Percentiles rank a stretch among this genome's conserved stretches.
These are phyloP conservation scores for Physella acuta DNA, from an alignment of 1,140 invertebrate genomes.

Conservation along the genomic window DNA sequence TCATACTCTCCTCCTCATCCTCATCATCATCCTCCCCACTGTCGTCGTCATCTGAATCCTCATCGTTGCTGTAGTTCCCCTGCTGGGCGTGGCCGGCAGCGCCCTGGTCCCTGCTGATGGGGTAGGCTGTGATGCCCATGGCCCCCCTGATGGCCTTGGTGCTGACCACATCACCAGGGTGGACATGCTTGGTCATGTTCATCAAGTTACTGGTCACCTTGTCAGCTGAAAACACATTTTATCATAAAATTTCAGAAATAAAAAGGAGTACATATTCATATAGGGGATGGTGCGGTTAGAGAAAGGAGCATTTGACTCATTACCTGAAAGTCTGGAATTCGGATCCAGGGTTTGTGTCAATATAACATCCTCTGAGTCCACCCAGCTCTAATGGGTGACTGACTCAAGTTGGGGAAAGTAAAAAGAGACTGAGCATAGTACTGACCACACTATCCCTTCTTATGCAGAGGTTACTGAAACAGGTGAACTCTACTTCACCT, in stretches of 20 bases:
- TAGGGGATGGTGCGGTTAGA: no score
- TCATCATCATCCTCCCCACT: slow-evolving; percentile 12
- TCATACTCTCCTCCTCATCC: slow-evolving; percentile 14
- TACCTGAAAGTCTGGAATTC: no score
- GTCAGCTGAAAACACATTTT: slow-evolving; percentile 7
- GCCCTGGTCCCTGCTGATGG: neutral
- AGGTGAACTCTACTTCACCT: no score
- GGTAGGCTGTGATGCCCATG: slow-evolving; percentile 19
- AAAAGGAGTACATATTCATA: neutral
- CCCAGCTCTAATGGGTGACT: no score
- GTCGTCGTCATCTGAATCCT: slow-evolving; percentile 20
- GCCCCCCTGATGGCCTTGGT: slow-evolving; percentile 18
- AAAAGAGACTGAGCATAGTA: no score
- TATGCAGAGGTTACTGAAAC: no score
- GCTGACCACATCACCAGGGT: slow-evolving; percentile 25
- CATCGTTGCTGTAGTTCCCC: neutral
- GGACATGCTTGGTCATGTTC: slow-evolving; percentile 17
- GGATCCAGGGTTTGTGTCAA: no score
- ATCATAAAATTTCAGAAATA: neutral
- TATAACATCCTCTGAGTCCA: no score
- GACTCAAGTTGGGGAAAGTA: no score
- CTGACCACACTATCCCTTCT: no score
- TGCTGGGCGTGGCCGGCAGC: neutral
- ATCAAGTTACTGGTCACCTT: slow-evolving; percentile 20
- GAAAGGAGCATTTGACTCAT: no score